These are phyloP conservation scores for Dicaeum eximium DNA, from an alignment of 2,113 vertebrate species.

Conservation along the genomic window DNA sequence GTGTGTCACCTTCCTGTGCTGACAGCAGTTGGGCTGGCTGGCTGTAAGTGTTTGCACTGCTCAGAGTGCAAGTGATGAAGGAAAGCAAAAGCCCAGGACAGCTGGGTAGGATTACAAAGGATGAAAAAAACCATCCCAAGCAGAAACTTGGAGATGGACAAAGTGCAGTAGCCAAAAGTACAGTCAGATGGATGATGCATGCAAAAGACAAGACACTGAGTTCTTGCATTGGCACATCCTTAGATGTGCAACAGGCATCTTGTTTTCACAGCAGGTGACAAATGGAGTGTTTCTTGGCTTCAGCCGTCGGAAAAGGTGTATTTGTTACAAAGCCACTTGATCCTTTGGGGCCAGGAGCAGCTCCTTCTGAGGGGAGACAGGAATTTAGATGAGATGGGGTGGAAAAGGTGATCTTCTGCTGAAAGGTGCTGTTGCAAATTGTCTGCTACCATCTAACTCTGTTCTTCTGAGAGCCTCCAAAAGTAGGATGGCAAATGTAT, in stretches of 20 bases:
- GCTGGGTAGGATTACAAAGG: neutral
- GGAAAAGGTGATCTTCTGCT: neutral
- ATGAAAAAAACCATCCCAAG: neutral
- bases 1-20: neutral
- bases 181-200: neutral
- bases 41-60: neutral
- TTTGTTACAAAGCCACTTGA: neutral
- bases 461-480: neutral
- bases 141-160: neutral
- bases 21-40: neutral
- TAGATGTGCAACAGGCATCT: neutral
- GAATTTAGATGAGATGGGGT: neutral
- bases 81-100: neutral
- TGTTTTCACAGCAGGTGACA: neutral
- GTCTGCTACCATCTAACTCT: neutral
- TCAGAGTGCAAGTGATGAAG: neutral
- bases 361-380: neutral
- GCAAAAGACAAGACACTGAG: neutral
- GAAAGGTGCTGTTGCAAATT: neutral
- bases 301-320: fast-evolving
- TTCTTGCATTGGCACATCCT: neutral
- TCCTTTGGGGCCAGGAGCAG: neutral
- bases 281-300: neutral
- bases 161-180: neutral
- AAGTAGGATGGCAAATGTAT: neutral